phyloP scores from a whole-genome alignment of 2,797 vertebrate genomes.

The Crenuchus spilurus region DNA sequence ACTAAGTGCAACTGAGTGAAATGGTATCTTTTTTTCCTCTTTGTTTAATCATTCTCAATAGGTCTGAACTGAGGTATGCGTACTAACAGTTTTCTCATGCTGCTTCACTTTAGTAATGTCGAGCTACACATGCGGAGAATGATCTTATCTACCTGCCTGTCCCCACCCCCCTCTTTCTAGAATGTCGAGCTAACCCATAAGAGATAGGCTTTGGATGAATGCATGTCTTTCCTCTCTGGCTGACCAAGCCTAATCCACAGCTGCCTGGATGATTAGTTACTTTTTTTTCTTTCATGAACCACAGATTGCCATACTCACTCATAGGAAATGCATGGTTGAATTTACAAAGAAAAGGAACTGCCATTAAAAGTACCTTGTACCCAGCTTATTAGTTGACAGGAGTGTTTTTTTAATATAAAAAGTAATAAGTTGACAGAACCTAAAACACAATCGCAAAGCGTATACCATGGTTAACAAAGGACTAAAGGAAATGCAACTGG shows the following conservation, averaged over 20 bases:
- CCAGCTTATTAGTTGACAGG: constrained; percentile 89
- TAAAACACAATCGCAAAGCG: constrained; percentile 81
- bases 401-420: constrained; percentile 88
- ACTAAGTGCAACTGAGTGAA: constrained; percentile 96
- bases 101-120: constrained; percentile 94
- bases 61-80: constrained; percentile 95
- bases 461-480: constrained; percentile 72
- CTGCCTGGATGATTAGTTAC: constrained; percentile 80
- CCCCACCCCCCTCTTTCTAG: constrained; percentile 80
- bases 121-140: constrained; percentile 96
- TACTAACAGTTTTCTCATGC: constrained; percentile 95
- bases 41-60: constrained; percentile 92
- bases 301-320: constrained; percentile 73
- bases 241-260: constrained; percentile 83
- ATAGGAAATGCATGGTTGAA: constrained; percentile 73
- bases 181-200: constrained; percentile 85
- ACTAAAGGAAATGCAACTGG: constrained; percentile 54
- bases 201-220: constrained; percentile 79
- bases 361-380: constrained; percentile 86
- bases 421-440: constrained; percentile 85
- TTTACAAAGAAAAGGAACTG: constrained; percentile 74
- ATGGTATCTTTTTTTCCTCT: constrained; percentile 77
- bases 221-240: constrained; percentile 76
- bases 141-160: constrained; percentile 89
- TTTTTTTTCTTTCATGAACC: constrained; percentile 68